Evolutionary conservation across 2,888 invertebrate species (phyloP), one percentile per base, ranked within the genome.

Genomic region (Dasypogon diadema): DNA sequence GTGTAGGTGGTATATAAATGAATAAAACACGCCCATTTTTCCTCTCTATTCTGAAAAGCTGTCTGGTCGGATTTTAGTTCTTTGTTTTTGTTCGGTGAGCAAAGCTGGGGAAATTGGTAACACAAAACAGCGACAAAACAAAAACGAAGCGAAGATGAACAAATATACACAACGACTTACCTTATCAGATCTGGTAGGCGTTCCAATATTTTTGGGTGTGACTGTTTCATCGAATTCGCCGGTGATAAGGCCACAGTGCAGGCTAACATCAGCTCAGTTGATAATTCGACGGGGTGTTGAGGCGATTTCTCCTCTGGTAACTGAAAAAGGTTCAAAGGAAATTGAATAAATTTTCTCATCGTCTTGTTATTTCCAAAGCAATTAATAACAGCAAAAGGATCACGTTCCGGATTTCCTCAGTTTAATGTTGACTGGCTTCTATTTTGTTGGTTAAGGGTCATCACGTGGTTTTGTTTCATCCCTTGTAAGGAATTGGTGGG

Each of bases 141-240:
- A 65, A 34, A 16, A 34, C n/a, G n/a, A 55, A 72, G 51, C n/a
- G 54, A 54, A 46, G 46, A 79, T 30, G 14, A 6, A 6, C 3
- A 60, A n/a, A 58, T 12, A 21, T 56, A 12, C 42, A 42, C 22
- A 56, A 56, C 21, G 10, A 85, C 86, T 85, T 82, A 86, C 86
- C 85, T 85, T 82, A 86, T 83, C 80, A 86, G 80, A 82, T 86
- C 86, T 81, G 86, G 85, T 82, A 86, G 85, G 84, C 86, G 86
- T 85, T 85, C 85, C 84, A 83, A 79, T 79, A 86, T 83, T 82
- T 85, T 84, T 79, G 86, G 85, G 83, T 85, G 84, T 83, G 84
- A 83, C 81, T 83, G 83, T 80, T 85, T 84, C 82, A 85, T 84
- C 74, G 84, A 81, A 80, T 85, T 85, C 79, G 83, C 84, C 79